Evolutionary conservation across 2,888 invertebrate species (phyloP), one percentile per base, ranked within the genome.

Genomic region (Agrochola lychnidis): DNA sequence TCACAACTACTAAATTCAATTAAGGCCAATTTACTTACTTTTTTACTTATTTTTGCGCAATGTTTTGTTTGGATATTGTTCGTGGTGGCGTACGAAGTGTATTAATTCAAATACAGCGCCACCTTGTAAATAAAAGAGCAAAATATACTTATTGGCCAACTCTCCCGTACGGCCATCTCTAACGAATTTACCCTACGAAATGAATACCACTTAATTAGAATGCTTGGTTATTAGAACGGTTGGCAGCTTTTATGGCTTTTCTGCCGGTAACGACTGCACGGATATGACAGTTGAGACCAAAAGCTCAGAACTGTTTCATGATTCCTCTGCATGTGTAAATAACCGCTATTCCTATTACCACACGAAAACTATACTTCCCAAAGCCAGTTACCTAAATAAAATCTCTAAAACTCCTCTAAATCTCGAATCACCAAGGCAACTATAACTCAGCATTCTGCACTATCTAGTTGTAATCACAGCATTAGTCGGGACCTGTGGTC

Each of bases 391-490:
- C 12, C 6, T 25, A 14, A 53, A 74, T 40, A 25, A 69, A 45
- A 45, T 30, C 7, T 25, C 1, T 45, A 10, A 14, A 59, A 36
- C 78, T 53, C 10, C 19, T 72, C 14, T 61, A n/a, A 25, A 56
- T 61, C 53, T 7, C 0, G 5, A 14, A 48, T n/a, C 14, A 30
- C 45, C 30, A 30, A 48, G 61, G 48, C 22, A 51, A 42, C 16
- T 53, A 22, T 53, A 53, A 66, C 36, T 67, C 25, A 76, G 9
- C 51, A 22, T 1, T 42, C 1, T 59, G 40, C 57, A 42, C 30
- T 59, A 80, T 67, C 70, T 62, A 14, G 45, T 57, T 62, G n/a
- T 71, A 36, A 70, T 79, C 79, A 79, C 61, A 61, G 25, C 56
- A 70, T 75, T 62, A 66, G 45, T 48, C 6, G 48, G 53, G 30